A percentile compares a stretch with the other conserved stretches of the same genome.
Evolutionary conservation across 2,113 vertebrate species (phyloP).

Genomic region (Deroptyus accipitrinus): DNA sequence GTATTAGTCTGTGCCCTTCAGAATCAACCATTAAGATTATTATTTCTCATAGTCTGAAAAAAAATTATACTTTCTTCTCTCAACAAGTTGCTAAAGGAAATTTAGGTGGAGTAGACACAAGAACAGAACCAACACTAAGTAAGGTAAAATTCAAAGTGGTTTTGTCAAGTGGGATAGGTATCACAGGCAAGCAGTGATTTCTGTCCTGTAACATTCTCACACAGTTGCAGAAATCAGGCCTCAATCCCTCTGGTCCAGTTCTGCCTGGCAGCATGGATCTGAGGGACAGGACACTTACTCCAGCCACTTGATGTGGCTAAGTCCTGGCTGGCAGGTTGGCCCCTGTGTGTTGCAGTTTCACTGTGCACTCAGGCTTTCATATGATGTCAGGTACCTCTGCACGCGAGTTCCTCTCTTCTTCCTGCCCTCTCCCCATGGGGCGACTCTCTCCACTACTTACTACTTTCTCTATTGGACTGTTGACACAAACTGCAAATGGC

Average conservation of each 20-base stretch:
- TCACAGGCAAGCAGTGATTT: neutral
- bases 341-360: neutral
- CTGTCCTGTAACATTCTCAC: neutral
- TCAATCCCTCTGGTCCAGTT: neutral
- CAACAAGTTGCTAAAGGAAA: neutral
- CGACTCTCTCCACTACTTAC: neutral
- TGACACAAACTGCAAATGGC: neutral
- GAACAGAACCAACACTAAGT: neutral
- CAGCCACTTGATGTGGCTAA: neutral
- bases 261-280: neutral
- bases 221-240: neutral
- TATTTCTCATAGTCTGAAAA: neutral
- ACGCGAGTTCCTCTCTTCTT: neutral
- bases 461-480: neutral
- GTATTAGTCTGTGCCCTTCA: neutral
- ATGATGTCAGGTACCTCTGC: neutral
- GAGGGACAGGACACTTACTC: neutral
- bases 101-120: neutral
- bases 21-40: neutral
- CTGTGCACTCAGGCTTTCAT: neutral
- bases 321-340: neutral
- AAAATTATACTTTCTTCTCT: neutral
- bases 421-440: neutral
- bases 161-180: neutral
- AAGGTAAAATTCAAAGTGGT: neutral